Conservation (phyloP, 2,888 invertebrate genomes). For the Germaria angustata region DNA sequence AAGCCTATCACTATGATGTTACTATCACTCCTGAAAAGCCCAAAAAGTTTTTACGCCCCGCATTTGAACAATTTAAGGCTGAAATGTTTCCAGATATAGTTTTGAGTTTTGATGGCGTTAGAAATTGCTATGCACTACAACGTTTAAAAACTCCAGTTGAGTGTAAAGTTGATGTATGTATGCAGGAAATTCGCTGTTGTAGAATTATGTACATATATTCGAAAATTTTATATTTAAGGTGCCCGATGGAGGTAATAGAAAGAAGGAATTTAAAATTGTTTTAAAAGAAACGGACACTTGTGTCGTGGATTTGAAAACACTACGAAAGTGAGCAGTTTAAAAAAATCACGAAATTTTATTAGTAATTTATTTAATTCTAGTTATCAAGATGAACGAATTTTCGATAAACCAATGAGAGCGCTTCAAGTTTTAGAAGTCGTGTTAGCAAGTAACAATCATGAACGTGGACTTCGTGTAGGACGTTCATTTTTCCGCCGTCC, state of each 20-base stretch:
- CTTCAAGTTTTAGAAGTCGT: slow-evolving; percentile 85
- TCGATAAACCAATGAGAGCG: slow-evolving; percentile 79
- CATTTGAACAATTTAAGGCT: slow-evolving; percentile 79
- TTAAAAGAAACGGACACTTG: slow-evolving; percentile 73
- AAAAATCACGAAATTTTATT: too few relatives aligned
- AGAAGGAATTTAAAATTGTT: slow-evolving; percentile 71
- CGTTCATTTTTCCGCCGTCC: slow-evolving; percentile 88
- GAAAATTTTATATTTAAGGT: slow-evolving; percentile 68
- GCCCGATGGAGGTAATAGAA: slow-evolving; percentile 68
- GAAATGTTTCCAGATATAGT: slow-evolving; percentile 78
- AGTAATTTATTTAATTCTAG: slow-evolving; percentile 70
- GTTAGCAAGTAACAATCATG: slow-evolving; percentile 81
- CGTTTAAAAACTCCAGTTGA: slow-evolving; percentile 64
- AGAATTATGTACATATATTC: neutral
- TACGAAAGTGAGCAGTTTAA: slow-evolving; percentile 72
- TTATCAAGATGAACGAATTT: slow-evolving; percentile 74
- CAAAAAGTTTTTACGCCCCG: slow-evolving; percentile 82
- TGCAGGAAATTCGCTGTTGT: neutral
- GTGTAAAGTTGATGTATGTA: slow-evolving; percentile 71
- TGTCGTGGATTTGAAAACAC: slow-evolving; percentile 72
- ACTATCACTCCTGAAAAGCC: slow-evolving; percentile 85
- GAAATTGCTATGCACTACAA: slow-evolving; percentile 83
- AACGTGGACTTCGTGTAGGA: slow-evolving; percentile 73
- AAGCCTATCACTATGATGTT: slow-evolving; percentile 91
- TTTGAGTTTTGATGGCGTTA: slow-evolving; percentile 88